A percentile compares a stretch with the other conserved stretches of the same genome.
Conservation (phyloP, 53 echinoderm and acorn worm genomes). For the Echinometra lucunter region DNA sequence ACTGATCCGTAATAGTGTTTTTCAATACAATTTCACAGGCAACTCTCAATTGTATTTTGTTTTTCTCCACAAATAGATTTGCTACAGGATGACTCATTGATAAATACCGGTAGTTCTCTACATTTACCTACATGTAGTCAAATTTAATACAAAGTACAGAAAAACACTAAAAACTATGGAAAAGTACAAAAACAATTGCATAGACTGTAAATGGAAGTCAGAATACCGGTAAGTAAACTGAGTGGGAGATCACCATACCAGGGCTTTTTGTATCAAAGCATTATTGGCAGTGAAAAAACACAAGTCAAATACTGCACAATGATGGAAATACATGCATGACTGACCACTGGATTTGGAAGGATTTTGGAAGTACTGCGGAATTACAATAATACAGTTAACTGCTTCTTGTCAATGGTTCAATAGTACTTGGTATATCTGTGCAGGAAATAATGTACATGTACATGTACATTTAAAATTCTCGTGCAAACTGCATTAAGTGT, state of each 20-base stretch:
- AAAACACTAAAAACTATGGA: no score
- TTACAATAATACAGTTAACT: background rate
- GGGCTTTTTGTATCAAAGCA: background rate
- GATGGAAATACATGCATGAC: background rate
- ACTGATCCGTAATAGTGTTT: no score
- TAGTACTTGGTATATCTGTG: background rate
- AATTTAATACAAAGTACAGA: no score
- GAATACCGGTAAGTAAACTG: background rate
- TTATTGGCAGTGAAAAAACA: background rate
- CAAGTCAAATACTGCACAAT: background rate
- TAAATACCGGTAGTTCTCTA: no score
- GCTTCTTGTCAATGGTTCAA: background rate
- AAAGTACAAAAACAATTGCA: no score
- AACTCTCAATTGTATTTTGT: no score
- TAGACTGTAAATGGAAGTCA: no score
- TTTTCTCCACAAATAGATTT: no score
- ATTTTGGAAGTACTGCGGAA: background rate
- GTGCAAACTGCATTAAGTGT: no score
- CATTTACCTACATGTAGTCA: no score
- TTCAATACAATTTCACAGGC: no score
- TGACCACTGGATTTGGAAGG: background rate
- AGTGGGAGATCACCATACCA: conserved; percentile 1
- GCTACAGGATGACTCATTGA: no score
- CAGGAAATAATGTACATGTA: background rate
- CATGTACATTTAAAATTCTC: background rate